A percentile compares a stretch with the other conserved stretches of the same genome.
Conservation (phyloP, 2,888 invertebrate genomes). For the Octodonta nipae region DNA sequence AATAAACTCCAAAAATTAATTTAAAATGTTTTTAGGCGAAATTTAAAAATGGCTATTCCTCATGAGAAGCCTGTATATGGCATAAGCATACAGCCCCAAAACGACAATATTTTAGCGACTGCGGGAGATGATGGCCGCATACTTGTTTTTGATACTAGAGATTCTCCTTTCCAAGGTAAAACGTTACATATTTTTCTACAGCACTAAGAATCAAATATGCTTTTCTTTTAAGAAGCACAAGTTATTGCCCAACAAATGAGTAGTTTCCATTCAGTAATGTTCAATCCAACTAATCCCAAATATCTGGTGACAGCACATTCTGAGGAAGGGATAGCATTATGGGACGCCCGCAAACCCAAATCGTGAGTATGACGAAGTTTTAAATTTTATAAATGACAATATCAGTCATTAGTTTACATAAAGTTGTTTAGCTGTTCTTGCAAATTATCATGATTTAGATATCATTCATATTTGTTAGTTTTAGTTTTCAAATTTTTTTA, state of each 20-base stretch:
- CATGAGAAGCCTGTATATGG: constrained; percentile 87
- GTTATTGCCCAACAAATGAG: constrained; percentile 54
- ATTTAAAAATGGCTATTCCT: constrained; percentile 57
- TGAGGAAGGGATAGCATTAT: constrained; percentile 74
- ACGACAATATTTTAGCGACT: constrained; percentile 70
- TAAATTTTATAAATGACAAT: no score
- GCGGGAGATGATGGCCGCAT: constrained; percentile 88
- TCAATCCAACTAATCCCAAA: constrained; percentile 71
- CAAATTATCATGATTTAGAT: no score
- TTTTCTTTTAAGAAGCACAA: constrained; percentile 31
- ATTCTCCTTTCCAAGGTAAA: constrained; percentile 33
- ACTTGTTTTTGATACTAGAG: constrained; percentile 70
- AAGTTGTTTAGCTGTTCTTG: no score
- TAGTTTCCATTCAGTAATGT: constrained; percentile 91
- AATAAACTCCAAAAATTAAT: no score
- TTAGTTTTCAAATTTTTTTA: neutral
- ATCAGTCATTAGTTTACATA: no score
- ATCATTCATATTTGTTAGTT: no score
- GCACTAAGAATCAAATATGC: no score
- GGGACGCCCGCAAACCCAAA: constrained; percentile 76
- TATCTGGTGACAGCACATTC: constrained; percentile 81
- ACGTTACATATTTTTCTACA: neutral
- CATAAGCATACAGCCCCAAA: constrained; percentile 72
- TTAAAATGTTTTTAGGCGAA: constrained; percentile 34
- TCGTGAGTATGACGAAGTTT: no score